Percentiles rank a stretch among this genome's conserved stretches.
Evolutionary conservation across 2,888 invertebrate genomes (phyloP).

Genomic region (Lasioglossum calceatum): DNA sequence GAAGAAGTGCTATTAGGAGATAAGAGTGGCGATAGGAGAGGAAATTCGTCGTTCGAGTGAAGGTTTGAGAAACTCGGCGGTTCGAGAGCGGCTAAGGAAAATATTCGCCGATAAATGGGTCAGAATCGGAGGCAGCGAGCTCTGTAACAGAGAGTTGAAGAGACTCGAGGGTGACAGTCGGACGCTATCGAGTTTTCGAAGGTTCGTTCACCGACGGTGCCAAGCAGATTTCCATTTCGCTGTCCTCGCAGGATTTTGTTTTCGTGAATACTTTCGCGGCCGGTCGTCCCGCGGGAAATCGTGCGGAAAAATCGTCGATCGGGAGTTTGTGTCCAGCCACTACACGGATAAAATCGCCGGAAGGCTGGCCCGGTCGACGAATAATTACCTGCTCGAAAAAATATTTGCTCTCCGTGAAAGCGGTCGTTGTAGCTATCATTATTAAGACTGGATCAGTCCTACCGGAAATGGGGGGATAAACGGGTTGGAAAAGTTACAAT

Average conservation of each 20-base stretch:
- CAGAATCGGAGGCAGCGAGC: not conserved
- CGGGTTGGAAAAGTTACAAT: not conserved
- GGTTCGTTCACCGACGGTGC: not conserved
- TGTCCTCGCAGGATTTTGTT: constrained; percentile 32
- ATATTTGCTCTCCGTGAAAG: not conserved
- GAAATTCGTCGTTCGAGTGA: not conserved
- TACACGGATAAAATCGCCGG: not conserved
- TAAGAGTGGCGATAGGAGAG: not conserved
- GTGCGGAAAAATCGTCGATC: constrained; percentile 55
- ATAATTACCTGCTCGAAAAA: not conserved
- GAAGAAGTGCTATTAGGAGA: not conserved
- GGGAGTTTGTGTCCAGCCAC: constrained; percentile 38
- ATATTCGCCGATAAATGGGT: not conserved
- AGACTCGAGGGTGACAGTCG: constrained; percentile 3
- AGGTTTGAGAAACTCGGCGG: not conserved
- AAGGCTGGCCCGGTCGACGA: not conserved
- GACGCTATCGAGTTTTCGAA: constrained; percentile 37
- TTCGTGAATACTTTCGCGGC: constrained; percentile 42
- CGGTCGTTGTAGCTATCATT: not conserved
- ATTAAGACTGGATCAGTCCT: not conserved
- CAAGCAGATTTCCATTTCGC: not conserved
- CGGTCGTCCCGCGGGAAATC: constrained; percentile 60
- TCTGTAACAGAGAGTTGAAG: constrained; percentile 9
- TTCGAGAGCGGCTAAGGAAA: constrained; percentile 8
- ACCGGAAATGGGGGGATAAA: too few species aligned